Conservation (phyloP, 2,888 invertebrate species). For the Latrodectus elegans region DNA sequence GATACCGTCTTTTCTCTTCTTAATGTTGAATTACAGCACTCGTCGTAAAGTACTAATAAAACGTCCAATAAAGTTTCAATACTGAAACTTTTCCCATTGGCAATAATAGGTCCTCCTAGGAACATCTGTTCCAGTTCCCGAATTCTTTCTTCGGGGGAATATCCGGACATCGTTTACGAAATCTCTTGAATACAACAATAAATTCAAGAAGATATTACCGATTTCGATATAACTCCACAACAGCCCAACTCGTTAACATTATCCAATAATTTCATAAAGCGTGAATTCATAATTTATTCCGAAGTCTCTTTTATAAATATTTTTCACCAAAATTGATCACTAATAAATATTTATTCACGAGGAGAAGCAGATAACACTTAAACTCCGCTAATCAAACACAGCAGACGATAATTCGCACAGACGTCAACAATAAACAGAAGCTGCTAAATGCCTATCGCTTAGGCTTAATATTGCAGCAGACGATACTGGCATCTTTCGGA, state of each 20-base stretch:
- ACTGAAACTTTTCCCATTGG: slow-evolving; percentile 76
- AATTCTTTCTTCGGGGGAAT: slow-evolving; percentile 82
- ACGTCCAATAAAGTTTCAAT: slow-evolving; percentile 95
- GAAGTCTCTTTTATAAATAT: background rate
- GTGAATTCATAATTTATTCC: background rate
- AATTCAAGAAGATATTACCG: background rate
- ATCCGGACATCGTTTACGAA: slow-evolving; percentile 50
- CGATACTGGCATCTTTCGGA: background rate
- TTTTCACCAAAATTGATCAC: background rate
- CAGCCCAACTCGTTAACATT: background rate
- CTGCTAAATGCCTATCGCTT: slow-evolving; percentile 21
- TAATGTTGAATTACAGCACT: slow-evolving; percentile 95
- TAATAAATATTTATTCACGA: background rate
- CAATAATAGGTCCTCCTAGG: slow-evolving; percentile 83
- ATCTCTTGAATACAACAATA: background rate
- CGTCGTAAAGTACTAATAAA: slow-evolving; percentile 94
- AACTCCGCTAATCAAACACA: background rate
- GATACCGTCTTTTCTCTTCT: slow-evolving; percentile 96
- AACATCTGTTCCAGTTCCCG: slow-evolving; percentile 90
- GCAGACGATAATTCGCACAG: slow-evolving; percentile 11
- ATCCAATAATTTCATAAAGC: background rate
- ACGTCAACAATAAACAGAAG: slow-evolving; percentile 54
- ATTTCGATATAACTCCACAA: slow-evolving; percentile 1
- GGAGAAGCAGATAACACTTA: slow-evolving; percentile 21
- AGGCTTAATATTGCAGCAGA: slow-evolving; percentile 39